These are phyloP conservation scores for Condylura cristata DNA, from an alignment of 2,113 vertebrate genomes.

Conservation along the genomic window DNA sequence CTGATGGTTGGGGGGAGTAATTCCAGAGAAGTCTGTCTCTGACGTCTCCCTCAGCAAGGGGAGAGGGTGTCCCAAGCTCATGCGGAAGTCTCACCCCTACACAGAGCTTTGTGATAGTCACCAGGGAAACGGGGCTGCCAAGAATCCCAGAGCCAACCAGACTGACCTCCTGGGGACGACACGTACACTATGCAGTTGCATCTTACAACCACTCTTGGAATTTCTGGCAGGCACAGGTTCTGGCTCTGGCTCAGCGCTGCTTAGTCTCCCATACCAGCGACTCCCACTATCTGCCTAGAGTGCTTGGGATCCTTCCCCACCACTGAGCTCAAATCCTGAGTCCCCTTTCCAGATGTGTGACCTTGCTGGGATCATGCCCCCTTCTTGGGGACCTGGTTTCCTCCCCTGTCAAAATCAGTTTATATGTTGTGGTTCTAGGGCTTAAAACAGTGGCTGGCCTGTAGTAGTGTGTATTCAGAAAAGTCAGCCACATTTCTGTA, in stretches of 20 bases:
- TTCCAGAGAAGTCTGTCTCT: background rate
- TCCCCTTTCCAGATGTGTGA: background rate
- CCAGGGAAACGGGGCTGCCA: background rate
- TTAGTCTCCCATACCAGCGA: rapidly evolving
- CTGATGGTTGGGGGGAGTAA: background rate
- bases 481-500: background rate
- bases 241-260: background rate
- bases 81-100: background rate
- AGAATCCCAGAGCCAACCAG: background rate
- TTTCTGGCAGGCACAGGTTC: rapidly evolving
- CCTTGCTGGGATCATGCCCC: background rate
- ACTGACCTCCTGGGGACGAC: background rate
- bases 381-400: background rate
- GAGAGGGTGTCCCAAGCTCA: background rate
- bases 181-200: rapidly evolving
- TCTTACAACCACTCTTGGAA: background rate
- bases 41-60: background rate
- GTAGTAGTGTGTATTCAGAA: rapidly evolving
- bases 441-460: background rate
- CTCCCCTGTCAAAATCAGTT: background rate
- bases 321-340: background rate
- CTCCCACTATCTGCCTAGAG: background rate
- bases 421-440: background rate
- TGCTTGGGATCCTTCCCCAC: rapidly evolving
- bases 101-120: background rate